Evolutionary conservation across 1,140 invertebrate species (phyloP).

Genomic region (Chironomus striatipennis): DNA sequence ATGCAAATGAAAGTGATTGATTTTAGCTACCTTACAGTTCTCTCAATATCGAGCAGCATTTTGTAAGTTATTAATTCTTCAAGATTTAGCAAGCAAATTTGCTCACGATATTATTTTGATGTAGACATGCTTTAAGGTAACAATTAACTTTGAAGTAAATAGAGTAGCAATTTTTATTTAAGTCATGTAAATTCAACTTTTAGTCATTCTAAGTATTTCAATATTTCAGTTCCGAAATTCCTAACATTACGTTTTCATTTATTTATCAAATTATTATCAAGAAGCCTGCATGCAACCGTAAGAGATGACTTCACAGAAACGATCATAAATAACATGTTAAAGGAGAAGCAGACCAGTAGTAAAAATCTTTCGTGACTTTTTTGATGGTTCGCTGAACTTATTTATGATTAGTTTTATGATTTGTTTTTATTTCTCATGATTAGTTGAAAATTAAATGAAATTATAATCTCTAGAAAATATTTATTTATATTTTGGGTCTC

Average conservation of each 20-base stretch:
- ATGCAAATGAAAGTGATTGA: slow-evolving; percentile 8
- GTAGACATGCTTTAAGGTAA: too few relatives aligned
- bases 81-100: too few relatives aligned
- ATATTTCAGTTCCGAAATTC: too few relatives aligned
- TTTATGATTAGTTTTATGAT: slow-evolving; percentile 14
- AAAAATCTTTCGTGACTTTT: slow-evolving; percentile 1
- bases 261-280: too few relatives aligned
- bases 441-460: slow-evolving; percentile 3
- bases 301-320: not conserved
- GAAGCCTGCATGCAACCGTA: not conserved
- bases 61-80: too few relatives aligned
- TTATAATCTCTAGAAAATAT: not conserved
- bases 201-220: too few relatives aligned
- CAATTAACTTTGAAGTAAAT: too few relatives aligned
- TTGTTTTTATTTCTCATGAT: not conserved
- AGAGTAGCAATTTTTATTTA: too few relatives aligned
- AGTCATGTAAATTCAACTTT: too few relatives aligned
- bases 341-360: not conserved
- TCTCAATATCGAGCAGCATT: not conserved
- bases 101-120: too few relatives aligned
- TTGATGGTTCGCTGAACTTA: not conserved
- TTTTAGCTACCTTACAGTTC: slow-evolving; percentile 8
- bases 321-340: not conserved
- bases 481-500: too few relatives aligned
- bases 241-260: too few relatives aligned